phyloP scores from a whole-genome alignment of 1,140 invertebrate species.

The Episyrphus balteatus region DNA sequence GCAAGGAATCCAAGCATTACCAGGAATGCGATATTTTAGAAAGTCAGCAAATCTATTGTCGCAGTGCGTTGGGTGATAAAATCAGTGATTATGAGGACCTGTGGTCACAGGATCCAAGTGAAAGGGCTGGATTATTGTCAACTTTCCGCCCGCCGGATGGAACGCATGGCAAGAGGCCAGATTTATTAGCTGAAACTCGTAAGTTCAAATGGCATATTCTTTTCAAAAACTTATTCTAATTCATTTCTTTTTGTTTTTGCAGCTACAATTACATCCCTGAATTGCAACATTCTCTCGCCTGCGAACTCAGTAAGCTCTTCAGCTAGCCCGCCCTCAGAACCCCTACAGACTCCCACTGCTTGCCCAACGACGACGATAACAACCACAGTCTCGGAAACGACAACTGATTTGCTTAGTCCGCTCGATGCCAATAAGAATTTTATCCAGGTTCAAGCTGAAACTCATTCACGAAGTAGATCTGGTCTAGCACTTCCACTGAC shows the following conservation, averaged over 20 bases:
- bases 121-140: constrained; percentile 40
- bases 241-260: constrained; percentile 4
- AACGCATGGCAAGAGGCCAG: constrained; percentile 44
- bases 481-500: constrained; percentile 20
- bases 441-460: constrained; percentile 23
- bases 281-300: constrained; percentile 45
- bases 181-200: constrained; percentile 57
- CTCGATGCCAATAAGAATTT: constrained; percentile 20
- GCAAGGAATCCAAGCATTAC: constrained; percentile 56
- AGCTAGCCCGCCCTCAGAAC: constrained; percentile 14
- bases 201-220: constrained; percentile 24
- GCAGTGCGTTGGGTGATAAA: constrained; percentile 79
- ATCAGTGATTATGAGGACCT: constrained; percentile 92
- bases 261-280: constrained; percentile 39
- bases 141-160: constrained; percentile 36
- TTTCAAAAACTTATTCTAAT: neutral
- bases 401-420: constrained; percentile 2
- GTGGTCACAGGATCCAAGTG: constrained; percentile 61
- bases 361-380: constrained; percentile 1
- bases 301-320: constrained; percentile 6
- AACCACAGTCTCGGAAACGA: neutral
- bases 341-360: neutral
- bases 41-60: constrained; percentile 68
- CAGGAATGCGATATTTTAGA: constrained; percentile 76
- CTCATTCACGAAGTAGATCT: constrained; percentile 22